phyloP scores from a whole-genome alignment of 2,113 vertebrate genomes.

The Crotalus tigris region DNA sequence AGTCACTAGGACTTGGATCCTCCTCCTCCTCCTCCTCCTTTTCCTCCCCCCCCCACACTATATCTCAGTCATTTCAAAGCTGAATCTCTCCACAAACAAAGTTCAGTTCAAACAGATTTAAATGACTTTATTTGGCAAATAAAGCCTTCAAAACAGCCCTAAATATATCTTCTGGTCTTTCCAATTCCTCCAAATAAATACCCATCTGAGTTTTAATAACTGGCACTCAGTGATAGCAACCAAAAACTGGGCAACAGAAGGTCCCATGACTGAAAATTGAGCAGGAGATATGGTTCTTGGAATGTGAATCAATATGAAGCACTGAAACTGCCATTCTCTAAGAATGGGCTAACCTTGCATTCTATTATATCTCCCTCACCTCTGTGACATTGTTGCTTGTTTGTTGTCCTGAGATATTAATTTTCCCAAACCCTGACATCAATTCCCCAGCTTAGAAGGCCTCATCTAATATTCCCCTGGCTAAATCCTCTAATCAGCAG shows the following conservation, averaged over 20 bases:
- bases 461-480: too few species aligned
- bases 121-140: background rate
- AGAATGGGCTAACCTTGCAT: too few species aligned
- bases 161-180: background rate
- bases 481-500: too few species aligned
- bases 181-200: background rate
- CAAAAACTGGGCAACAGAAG: background rate
- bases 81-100: background rate
- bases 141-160: background rate
- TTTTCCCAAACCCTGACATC: too few species aligned
- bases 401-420: too few species aligned
- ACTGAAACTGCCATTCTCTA: too few species aligned
- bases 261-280: background rate
- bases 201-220: background rate
- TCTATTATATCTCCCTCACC: too few species aligned
- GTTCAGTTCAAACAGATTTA: background rate
- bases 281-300: too few species aligned
- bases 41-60: background rate
- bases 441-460: too few species aligned
- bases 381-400: too few species aligned
- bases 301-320: too few species aligned
- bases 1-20: background rate
- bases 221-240: background rate
- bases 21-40: too few species aligned
- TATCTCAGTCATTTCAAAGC: background rate